A percentile compares a stretch with the other conserved stretches of the same genome.
Conservation (phyloP, 2,113 vertebrate species). For the Regulus satrapa region DNA sequence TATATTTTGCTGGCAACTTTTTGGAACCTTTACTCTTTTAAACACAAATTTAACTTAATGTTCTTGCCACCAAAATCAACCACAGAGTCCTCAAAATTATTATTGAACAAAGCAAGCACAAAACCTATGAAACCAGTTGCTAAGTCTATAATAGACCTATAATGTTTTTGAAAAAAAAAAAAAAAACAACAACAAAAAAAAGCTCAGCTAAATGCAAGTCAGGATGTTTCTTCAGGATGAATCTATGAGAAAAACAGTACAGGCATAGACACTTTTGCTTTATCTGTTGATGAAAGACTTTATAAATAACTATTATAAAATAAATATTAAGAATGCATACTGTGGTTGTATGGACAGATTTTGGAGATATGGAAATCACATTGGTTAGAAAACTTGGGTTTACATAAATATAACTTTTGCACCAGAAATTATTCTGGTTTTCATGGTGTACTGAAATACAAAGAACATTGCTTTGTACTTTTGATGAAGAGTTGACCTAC, state of each 20-base stretch:
- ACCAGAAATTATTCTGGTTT: not conserved
- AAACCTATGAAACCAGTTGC: not conserved
- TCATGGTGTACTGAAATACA: not conserved
- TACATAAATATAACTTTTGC: not conserved
- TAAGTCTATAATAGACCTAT: not conserved
- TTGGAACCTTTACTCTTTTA: not conserved
- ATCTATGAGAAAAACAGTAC: not conserved
- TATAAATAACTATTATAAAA: not conserved
- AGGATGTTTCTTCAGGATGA: not conserved
- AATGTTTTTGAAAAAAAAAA: not conserved
- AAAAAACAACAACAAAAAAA: no score
- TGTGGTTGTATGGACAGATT: not conserved
- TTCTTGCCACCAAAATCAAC: not conserved
- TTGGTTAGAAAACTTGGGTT: not conserved
- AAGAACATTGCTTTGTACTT: not conserved
- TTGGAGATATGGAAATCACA: not conserved
- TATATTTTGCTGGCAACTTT: not conserved
- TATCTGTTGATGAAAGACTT: not conserved
- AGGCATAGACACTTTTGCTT: not conserved
- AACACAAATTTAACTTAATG: not conserved
- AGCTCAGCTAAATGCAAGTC: not conserved
- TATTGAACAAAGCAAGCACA: not conserved
- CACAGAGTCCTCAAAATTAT: not conserved
- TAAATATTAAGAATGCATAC: not conserved
- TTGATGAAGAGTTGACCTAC: conserved; percentile 15